Conservation (phyloP, 1,140 invertebrate species). For the Papilio polytes region DNA sequence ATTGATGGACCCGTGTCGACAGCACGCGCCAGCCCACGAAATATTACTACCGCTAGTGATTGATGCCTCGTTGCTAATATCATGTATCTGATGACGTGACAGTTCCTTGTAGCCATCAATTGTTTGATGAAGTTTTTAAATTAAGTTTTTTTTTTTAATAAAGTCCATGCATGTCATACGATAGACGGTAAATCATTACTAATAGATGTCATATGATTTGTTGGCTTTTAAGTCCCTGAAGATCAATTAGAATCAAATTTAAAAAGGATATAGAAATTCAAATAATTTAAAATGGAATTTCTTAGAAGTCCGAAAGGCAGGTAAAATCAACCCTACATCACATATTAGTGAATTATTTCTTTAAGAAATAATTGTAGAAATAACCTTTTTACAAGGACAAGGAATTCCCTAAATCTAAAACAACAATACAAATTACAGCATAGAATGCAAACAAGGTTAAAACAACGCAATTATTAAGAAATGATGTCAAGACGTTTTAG, state of each 20-base stretch:
- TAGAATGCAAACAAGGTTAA: slow-evolving; percentile 7
- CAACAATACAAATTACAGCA: slow-evolving; percentile 5
- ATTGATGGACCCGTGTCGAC: slow-evolving; percentile 23
- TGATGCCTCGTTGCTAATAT: slow-evolving; percentile 19
- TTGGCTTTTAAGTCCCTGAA: too few species aligned
- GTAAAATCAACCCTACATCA: background rate
- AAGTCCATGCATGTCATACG: too few species aligned
- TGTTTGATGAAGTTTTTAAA: background rate
- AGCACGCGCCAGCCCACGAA: slow-evolving; percentile 4
- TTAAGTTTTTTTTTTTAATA: background rate
- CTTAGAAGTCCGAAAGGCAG: background rate
- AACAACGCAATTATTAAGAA: slow-evolving; percentile 29
- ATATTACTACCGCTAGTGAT: slow-evolving; percentile 11
- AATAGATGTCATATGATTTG: too few species aligned
- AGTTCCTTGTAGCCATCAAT: slow-evolving; percentile 1
- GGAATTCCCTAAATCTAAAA: background rate
- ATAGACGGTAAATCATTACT: too few species aligned
- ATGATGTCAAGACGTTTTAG: slow-evolving; percentile 26
- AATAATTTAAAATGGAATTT: background rate
- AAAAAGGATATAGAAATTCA: background rate
- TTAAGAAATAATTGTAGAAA: background rate
- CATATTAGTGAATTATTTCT: background rate
- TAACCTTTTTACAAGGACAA: slow-evolving; percentile 13
- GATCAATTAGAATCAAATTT: background rate
- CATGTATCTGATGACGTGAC: slow-evolving; percentile 4